Evolutionary conservation across 2,888 invertebrate species (phyloP).

Genomic region (Rhopalosiphum nymphaeae): DNA sequence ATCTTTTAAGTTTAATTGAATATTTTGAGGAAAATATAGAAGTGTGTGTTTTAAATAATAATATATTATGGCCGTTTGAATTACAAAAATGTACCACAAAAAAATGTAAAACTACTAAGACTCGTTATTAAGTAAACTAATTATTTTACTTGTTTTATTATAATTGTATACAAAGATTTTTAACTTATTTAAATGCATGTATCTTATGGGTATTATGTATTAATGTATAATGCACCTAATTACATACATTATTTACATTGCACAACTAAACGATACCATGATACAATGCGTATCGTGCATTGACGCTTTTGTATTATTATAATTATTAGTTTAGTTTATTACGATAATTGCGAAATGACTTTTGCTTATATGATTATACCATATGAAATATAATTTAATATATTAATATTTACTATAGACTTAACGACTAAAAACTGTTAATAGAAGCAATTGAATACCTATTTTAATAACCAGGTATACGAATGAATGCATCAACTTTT

Average conservation of each 20-base stretch:
- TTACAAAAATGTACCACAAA: not conserved
- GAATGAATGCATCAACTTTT: not conserved
- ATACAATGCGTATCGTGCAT: not conserved
- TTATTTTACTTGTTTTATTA: not conserved
- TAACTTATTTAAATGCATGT: conserved; percentile 1
- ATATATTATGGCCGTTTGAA: not conserved
- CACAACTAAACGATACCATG: not conserved
- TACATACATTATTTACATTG: not conserved
- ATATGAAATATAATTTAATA: not conserved
- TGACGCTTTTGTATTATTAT: not conserved
- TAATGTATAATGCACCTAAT: not conserved
- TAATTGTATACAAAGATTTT: not conserved
- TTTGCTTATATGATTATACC: not conserved
- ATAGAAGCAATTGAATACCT: not conserved
- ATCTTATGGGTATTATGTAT: not conserved
- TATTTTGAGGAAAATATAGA: too few relatives aligned
- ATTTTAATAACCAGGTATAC: not conserved
- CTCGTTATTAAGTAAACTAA: not conserved
- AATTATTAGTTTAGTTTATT: not conserved
- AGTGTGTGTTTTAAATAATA: not conserved
- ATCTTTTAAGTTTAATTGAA: not conserved
- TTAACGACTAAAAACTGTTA: not conserved
- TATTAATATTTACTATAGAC: not conserved
- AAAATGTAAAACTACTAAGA: not conserved
- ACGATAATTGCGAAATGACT: not conserved